phyloP scores from a whole-genome alignment of 53 echinoderm and acorn worm genomes.

The Hippasteria phrygiana region DNA sequence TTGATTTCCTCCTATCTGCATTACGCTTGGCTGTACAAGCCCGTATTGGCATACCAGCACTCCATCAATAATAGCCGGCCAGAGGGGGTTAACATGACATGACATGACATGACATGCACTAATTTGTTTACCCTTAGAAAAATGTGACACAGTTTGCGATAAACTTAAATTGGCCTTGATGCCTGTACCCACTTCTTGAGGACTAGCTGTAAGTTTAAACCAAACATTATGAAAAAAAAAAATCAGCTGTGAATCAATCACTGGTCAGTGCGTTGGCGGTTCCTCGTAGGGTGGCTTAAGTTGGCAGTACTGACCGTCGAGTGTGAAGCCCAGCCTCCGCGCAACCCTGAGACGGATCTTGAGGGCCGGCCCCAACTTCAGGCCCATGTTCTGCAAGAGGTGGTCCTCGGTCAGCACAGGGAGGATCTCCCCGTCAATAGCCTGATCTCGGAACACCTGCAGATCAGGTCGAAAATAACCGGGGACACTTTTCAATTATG shows the following conservation, averaged over 20 bases:
- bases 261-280: conserved; percentile 37
- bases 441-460: conserved; percentile 95
- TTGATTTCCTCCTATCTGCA: not conserved
- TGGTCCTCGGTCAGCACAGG: conserved; percentile 96
- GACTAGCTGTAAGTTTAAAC: too few species aligned
- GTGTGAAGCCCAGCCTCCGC: conserved; percentile 81
- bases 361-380: conserved; percentile 96
- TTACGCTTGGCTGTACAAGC: too few species aligned
- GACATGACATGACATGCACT: not conserved
- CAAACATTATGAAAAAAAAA: not conserved
- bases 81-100: too few species aligned
- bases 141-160: not conserved
- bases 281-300: conserved; percentile 65
- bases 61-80: too few species aligned
- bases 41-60: too few species aligned
- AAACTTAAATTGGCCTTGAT: not conserved
- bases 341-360: conserved; percentile 92
- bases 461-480: too few species aligned
- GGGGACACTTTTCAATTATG: too few species aligned
- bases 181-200: too few species aligned
- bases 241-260: not conserved
- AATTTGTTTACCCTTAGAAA: not conserved
- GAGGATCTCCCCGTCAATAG: conserved; percentile 96
- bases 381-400: conserved; percentile 91
- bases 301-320: conserved; percentile 87